Percentiles rank a stretch among this genome's conserved stretches.
phyloP scores from a whole-genome alignment of 2,797 vertebrate genomes.

The Squalus acanthias region DNA sequence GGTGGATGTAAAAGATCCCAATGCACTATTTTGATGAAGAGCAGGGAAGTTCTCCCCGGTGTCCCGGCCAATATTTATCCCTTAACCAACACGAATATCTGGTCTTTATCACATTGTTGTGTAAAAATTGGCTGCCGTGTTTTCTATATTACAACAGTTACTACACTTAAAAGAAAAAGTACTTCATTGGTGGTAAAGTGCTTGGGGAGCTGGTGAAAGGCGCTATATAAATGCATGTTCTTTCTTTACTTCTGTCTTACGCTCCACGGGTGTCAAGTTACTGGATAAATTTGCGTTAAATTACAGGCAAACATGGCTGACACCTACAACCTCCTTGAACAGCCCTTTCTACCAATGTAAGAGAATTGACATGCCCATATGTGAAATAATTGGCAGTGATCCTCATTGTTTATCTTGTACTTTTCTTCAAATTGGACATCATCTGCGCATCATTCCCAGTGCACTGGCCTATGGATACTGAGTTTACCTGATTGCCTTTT shows the following conservation, averaged over 20 bases:
- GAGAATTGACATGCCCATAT: background rate
- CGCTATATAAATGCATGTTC: background rate
- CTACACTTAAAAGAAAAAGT: background rate
- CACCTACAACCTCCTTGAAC: background rate
- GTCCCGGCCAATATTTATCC: too few species aligned
- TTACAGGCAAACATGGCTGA: background rate
- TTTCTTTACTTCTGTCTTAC: background rate
- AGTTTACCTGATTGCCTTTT: background rate
- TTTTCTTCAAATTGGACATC: background rate
- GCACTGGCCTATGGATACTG: background rate
- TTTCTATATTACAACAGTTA: too few species aligned
- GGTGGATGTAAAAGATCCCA: too few species aligned
- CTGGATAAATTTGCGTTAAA: background rate
- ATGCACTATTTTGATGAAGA: too few species aligned
- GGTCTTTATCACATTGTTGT: background rate
- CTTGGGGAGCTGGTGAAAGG: background rate
- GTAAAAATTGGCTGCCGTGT: too few species aligned
- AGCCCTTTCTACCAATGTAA: background rate
- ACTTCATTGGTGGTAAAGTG: background rate
- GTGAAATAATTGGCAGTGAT: background rate
- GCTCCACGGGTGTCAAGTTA: background rate
- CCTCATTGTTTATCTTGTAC: background rate
- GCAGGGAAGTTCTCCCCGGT: too few species aligned
- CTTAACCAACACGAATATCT: background rate
- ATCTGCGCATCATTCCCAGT: background rate